A percentile compares a stretch with the other conserved stretches of the same genome.
Evolutionary conservation across 1,140 invertebrate genomes (phyloP).

Genomic region (Penaeus indicus): DNA sequence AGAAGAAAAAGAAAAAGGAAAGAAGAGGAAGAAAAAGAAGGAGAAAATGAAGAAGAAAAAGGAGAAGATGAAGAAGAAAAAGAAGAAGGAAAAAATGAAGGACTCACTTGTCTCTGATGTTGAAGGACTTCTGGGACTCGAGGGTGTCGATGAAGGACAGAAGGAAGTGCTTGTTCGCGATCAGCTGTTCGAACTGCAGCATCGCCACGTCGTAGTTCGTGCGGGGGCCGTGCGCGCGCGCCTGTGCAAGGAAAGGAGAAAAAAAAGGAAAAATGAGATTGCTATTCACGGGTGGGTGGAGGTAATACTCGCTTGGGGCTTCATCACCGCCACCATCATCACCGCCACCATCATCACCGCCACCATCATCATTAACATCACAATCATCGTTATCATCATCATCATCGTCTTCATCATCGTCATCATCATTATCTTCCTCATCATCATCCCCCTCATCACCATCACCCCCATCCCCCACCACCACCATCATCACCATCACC

Average conservation of each 20-base stretch:
- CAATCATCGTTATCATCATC: no score
- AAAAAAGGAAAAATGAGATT: not conserved
- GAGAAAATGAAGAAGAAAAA: constrained; percentile 33
- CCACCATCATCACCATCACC: no score
- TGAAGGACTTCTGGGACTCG: constrained; percentile 91
- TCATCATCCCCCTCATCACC: no score
- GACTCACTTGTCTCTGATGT: constrained; percentile 87
- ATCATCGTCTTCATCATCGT: no score
- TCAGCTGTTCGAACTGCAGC: constrained; percentile 93
- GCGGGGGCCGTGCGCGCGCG: constrained; percentile 81
- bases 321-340: no score
- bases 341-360: no score
- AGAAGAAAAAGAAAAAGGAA: constrained; percentile 11
- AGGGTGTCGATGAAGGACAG: constrained; percentile 93
- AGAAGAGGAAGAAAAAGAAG: not conserved
- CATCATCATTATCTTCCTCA: no score
- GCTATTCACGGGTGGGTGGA: not conserved
- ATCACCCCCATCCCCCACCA: no score
- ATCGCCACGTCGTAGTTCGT: constrained; percentile 94
- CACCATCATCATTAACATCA: no score
- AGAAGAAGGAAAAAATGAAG: constrained; percentile 40
- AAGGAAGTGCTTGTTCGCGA: constrained; percentile 94
- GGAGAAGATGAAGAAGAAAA: not conserved
- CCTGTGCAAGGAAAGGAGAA: constrained; percentile 69
- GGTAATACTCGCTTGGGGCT: no score